These are phyloP conservation scores for Falco novaeseelandiae DNA, from an alignment of 2,797 vertebrate genomes.

Conservation along the genomic window DNA sequence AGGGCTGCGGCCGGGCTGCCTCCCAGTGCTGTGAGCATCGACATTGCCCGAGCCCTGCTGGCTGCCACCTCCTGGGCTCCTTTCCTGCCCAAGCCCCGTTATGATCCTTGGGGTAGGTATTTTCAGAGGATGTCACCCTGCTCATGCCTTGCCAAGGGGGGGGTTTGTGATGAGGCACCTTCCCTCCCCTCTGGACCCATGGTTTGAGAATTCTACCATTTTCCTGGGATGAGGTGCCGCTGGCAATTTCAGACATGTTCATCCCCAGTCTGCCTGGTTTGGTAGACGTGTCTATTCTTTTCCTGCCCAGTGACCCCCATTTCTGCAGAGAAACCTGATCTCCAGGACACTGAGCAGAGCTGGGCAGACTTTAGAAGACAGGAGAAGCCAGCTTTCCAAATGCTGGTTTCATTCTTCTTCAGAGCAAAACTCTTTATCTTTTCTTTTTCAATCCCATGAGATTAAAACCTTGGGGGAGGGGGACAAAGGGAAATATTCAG, in stretches of 20 bases:
- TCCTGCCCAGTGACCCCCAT: not conserved
- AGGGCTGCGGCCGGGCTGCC: not conserved
- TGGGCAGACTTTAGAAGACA: not conserved
- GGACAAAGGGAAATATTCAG: not conserved
- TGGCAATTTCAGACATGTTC: not conserved
- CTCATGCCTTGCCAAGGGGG: accelerated
- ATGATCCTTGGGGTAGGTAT: not conserved
- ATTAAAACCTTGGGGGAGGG: not conserved
- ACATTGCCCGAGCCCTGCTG: not conserved
- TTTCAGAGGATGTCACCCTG: not conserved
- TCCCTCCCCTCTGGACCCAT: not conserved
- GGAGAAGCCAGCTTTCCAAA: not conserved
- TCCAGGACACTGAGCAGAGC: not conserved
- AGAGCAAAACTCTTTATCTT: not conserved
- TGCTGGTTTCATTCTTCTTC: not conserved
- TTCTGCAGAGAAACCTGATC: not conserved
- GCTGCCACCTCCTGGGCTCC: not conserved
- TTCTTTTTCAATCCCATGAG: not conserved
- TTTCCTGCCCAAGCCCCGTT: accelerated
- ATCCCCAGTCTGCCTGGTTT: not conserved
- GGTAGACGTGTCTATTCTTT: not conserved
- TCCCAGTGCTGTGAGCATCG: not conserved
- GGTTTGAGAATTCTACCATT: not conserved
- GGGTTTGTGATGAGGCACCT: not conserved
- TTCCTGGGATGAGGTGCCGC: not conserved